Percentiles rank a stretch among this genome's conserved stretches.
Evolutionary conservation across 2,797 vertebrate genomes (phyloP).

Genomic region (Sciurus vulgaris): DNA sequence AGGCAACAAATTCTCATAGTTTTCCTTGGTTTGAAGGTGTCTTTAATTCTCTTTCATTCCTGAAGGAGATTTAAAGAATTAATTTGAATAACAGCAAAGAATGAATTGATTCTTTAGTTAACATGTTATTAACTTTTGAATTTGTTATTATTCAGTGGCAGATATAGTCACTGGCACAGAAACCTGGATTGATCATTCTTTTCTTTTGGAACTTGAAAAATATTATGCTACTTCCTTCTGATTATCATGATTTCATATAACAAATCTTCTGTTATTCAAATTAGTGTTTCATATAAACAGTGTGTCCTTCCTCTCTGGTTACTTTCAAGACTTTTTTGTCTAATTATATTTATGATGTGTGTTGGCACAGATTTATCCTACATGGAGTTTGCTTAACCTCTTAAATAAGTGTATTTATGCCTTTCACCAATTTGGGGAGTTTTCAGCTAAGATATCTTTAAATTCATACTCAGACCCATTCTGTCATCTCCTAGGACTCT

Average conservation of each 20-base stretch:
- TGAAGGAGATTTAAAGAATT: not conserved
- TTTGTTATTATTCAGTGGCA: too few relatives aligned
- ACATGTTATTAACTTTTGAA: too few relatives aligned
- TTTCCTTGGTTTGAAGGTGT: not conserved
- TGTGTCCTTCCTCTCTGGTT: not conserved
- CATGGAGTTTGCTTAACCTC: not conserved
- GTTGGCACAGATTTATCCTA: not conserved
- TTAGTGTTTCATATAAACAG: not conserved
- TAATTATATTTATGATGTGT: not conserved
- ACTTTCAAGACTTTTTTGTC: not conserved
- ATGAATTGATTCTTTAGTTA: too few relatives aligned
- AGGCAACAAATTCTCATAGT: not conserved
- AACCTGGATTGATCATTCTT: not conserved
- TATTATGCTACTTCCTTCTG: not conserved
- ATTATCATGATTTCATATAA: not conserved
- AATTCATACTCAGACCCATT: not conserved
- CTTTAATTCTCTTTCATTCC: constrained; percentile 2
- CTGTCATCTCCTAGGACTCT: not conserved
- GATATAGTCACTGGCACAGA: constrained; percentile 10
- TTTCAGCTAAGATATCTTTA: not conserved
- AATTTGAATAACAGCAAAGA: too few relatives aligned
- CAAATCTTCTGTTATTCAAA: not conserved
- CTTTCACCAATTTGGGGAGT: constrained; percentile 40
- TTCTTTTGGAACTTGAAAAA: constrained; percentile 10
- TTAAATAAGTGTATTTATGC: constrained; percentile 4